Evolutionary conservation across 1,140 invertebrate genomes (phyloP).

Genomic region (Yoshiicerus persimilis): DNA sequence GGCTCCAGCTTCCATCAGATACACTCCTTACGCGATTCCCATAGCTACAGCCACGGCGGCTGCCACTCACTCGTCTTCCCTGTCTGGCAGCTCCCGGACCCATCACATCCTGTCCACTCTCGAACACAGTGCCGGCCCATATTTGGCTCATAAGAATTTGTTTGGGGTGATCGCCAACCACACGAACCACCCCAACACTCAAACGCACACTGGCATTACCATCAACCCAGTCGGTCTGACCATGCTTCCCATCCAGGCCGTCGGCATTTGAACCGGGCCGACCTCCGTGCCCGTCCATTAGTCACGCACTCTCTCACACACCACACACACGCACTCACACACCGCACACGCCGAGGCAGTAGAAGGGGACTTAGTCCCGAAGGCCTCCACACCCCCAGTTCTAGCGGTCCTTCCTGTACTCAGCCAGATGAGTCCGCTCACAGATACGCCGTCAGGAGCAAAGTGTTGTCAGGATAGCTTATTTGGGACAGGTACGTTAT

Average conservation of each 20-base stretch:
- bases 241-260: constrained; percentile 48
- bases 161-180: constrained; percentile 53
- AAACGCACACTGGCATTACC: constrained; percentile 45
- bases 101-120: constrained; percentile 49
- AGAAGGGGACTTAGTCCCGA: too few relatives aligned
- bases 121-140: constrained; percentile 42
- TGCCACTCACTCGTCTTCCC: constrained; percentile 55
- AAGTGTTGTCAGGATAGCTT: too few relatives aligned
- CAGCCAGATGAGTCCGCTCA: too few relatives aligned
- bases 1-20: constrained; percentile 57
- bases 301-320: neutral
- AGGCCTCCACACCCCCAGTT: too few relatives aligned
- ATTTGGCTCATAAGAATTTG: constrained; percentile 53
- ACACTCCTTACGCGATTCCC: constrained; percentile 63
- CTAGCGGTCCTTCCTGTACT: too few relatives aligned
- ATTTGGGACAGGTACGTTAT: neutral
- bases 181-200: constrained; percentile 41
- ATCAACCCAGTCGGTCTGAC: constrained; percentile 49
- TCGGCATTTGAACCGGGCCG: constrained; percentile 46
- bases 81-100: constrained; percentile 55
- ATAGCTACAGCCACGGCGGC: constrained; percentile 59
- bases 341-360: too few relatives aligned
- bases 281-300: too few relatives aligned
- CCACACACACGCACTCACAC: neutral
- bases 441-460: too few relatives aligned